Conservation (phyloP, 2,113 vertebrate species). For the Penelope pileata region DNA sequence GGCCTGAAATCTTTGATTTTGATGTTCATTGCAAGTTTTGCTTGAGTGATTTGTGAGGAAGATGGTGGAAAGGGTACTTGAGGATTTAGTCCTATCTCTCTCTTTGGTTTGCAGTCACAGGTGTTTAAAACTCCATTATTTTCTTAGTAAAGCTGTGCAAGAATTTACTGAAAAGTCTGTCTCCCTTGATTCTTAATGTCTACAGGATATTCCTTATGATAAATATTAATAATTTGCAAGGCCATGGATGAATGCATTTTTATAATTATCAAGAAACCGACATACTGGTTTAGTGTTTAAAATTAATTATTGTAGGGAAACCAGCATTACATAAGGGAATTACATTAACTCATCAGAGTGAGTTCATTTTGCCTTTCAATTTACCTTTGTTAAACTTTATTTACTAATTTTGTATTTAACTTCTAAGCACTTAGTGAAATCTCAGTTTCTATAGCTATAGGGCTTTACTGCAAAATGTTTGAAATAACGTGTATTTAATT, state of each 20-base stretch:
- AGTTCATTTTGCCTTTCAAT: conserved; percentile 61
- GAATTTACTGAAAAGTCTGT: conserved; percentile 51
- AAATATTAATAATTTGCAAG: conserved; percentile 74
- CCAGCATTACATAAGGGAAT: conserved; percentile 61
- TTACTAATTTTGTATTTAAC: conserved; percentile 38
- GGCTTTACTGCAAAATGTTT: not conserved
- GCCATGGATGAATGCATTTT: conserved; percentile 51
- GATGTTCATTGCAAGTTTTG: not conserved
- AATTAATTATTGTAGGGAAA: conserved; percentile 69
- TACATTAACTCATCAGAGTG: conserved; percentile 49
- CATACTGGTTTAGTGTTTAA: conserved; percentile 56
- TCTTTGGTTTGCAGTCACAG: not conserved
- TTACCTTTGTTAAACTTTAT: conserved; percentile 63
- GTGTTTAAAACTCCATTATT: conserved; percentile 37
- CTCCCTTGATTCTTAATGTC: conserved; percentile 69
- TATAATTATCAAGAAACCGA: conserved; percentile 64
- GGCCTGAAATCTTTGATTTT: conserved; percentile 26
- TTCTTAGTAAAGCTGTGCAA: conserved; percentile 29
- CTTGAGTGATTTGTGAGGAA: not conserved
- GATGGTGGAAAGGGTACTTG: not conserved
- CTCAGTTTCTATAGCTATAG: not conserved
- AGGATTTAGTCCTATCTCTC: not conserved
- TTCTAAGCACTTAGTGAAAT: conserved; percentile 30
- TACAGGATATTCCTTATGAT: conserved; percentile 70
- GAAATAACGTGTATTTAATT: not conserved